phyloP scores from a whole-genome alignment of 2,113 vertebrate species.

The Pristiophorus japonicus region DNA sequence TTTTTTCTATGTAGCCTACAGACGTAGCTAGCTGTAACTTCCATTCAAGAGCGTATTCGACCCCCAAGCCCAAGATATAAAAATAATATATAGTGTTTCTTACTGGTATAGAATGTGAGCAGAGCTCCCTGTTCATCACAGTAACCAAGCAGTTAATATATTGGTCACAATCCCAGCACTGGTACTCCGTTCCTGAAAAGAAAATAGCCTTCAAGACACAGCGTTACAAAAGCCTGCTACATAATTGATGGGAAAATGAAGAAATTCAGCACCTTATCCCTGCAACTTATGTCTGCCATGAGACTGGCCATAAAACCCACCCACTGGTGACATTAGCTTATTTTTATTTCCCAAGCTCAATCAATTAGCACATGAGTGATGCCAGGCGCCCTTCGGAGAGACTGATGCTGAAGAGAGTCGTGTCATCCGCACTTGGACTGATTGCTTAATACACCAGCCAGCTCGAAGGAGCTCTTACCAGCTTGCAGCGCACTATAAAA shows the following conservation, averaged over 20 bases:
- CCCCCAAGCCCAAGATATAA: neutral
- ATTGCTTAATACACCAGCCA: slow-evolving; percentile 79
- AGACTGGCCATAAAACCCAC: slow-evolving; percentile 56
- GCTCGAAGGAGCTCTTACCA: slow-evolving; percentile 68
- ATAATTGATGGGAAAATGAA: neutral
- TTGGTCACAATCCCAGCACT: neutral
- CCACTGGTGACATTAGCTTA: slow-evolving; percentile 46
- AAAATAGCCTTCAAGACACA: neutral
- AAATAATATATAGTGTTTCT: neutral
- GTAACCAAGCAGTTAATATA: neutral
- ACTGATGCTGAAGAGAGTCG: slow-evolving; percentile 65
- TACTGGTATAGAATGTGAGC: neutral
- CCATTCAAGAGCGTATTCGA: neutral
- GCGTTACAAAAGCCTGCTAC: neutral
- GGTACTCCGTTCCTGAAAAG: neutral
- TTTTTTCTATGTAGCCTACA: neutral
- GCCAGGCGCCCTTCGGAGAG: slow-evolving; percentile 75
- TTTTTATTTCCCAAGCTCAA: slow-evolving; percentile 63
- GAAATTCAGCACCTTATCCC: neutral
- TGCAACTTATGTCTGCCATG: slow-evolving; percentile 51
- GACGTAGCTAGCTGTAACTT: neutral
- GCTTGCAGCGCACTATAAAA: slow-evolving; percentile 62
- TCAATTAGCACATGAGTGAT: slow-evolving; percentile 80
- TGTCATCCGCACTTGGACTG: slow-evolving; percentile 79
- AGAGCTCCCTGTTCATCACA: neutral